Base-by-base conservation (phyloP, 2,797 vertebrate species). In the Kryptolebias ocellatus region DNA sequence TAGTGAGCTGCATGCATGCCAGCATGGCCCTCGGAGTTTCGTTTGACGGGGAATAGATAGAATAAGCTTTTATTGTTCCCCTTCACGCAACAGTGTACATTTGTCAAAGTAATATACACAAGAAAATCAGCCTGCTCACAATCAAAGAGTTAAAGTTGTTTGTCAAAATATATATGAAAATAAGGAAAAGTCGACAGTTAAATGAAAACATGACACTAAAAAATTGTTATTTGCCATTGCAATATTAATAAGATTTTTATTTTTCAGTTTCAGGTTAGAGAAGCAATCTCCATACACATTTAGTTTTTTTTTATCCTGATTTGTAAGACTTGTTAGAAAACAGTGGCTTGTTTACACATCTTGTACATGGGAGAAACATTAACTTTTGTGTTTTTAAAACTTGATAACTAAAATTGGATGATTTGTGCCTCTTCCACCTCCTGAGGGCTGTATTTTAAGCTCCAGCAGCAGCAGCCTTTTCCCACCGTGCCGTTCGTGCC, bases 41-140 rank as follows among this genome's bases (percentile, higher is more conserved):
- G 58, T 84, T 60, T 81, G 80, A 84, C 74, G 76, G 78, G 50
- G 77, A 77, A 74, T 66, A 76, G 64, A 83, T 62, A 79, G 67
- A 83, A 79, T 37, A 34, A 69, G 52, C 67, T 72, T 66, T 81
- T 76, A 70, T 76, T 74, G 54, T 72, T 37, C 63, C 44, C 49
- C 56, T 63, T 64, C 72, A 76, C 52, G 47, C 64, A 58, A 77
- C 44, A 51, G 55, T 75, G 63, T 71, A 39, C 51, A 70, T 85
- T 59, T 64, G 45, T 34, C 56, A 53, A 29, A 58, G 47, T n/a
- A 5, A 60, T 53, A 14, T 15, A 42, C 56, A 64, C 4, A 50
- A 53, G 18, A 42, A 12, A 64, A 71, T 60, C 54, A 68, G n/a
- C 17, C 3, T 18, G 3, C 10, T 58, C 5, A 17, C 11, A 42